Percentiles rank a stretch among this genome's conserved stretches.
These are phyloP conservation scores for Panagrolaimus sp. DNA, from an alignment of 1,140 invertebrate genomes.

Conservation along the genomic window DNA sequence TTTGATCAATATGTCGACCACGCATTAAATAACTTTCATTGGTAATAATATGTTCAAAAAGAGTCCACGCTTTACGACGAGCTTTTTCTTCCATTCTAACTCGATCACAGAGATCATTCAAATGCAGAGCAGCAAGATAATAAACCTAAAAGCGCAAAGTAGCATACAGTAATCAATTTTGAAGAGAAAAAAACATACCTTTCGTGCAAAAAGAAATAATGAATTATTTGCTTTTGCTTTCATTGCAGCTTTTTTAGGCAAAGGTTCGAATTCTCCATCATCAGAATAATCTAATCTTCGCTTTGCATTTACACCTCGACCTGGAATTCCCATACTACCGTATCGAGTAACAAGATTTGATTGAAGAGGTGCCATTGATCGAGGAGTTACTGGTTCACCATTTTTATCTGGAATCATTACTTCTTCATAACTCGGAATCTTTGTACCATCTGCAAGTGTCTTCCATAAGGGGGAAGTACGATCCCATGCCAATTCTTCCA, in stretches of 20 bases:
- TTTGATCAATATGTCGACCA: constrained; percentile 90
- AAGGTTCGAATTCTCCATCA: background rate
- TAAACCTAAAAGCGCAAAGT: constrained; percentile 62
- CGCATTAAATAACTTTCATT: constrained; percentile 75
- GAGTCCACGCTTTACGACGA: constrained; percentile 68
- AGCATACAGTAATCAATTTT: no score
- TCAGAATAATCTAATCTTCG: background rate
- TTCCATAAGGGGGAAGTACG: constrained; percentile 79
- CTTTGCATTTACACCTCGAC: background rate
- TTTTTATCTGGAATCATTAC: constrained; percentile 31
- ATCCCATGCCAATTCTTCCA: constrained; percentile 87
- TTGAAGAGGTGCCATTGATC: background rate
- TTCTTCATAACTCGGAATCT: constrained; percentile 59
- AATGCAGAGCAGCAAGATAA: constrained; percentile 76
- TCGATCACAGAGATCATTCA: constrained; percentile 79
- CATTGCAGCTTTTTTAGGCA: background rate
- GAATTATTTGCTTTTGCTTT: background rate
- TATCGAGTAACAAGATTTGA: background rate
- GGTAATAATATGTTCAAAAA: constrained; percentile 83
- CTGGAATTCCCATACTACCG: background rate
- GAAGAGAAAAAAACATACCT: background rate
- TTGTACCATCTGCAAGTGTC: constrained; percentile 43
- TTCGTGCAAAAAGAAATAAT: constrained; percentile 12
- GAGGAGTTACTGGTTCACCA: background rate
- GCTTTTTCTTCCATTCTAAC: constrained; percentile 60